Conservation (phyloP, 2,888 invertebrate genomes). For the Mesorhabditis sp. region DNA sequence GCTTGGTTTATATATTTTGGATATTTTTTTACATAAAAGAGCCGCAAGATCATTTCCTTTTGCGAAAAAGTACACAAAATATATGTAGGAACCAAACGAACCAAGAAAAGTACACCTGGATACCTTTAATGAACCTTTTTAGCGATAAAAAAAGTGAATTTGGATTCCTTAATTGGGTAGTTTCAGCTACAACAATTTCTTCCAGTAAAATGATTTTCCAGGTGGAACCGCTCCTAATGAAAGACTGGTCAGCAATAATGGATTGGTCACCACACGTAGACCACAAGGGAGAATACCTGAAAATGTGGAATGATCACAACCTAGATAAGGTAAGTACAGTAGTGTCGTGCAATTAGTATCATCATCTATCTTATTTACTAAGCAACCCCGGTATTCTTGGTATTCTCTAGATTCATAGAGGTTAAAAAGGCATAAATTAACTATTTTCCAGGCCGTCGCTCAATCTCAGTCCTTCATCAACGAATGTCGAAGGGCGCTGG, state of each 20-base stretch:
- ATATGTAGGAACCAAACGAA: neutral
- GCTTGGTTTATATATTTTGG: too few relatives aligned
- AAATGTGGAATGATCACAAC: slow-evolving; percentile 57
- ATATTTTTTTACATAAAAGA: too few relatives aligned
- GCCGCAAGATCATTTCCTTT: slow-evolving; percentile 1
- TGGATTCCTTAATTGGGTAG: too few relatives aligned
- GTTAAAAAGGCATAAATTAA: neutral
- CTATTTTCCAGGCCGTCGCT: slow-evolving; percentile 45
- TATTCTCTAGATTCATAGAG: too few relatives aligned
- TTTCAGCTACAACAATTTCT: too few relatives aligned
- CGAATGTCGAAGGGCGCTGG: slow-evolving; percentile 57
- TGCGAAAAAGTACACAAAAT: neutral
- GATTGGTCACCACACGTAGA: slow-evolving; percentile 57
- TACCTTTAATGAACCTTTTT: too few relatives aligned
- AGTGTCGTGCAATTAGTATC: too few relatives aligned
- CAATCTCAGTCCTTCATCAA: slow-evolving; percentile 58
- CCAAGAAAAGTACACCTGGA: too few relatives aligned
- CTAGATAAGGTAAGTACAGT: slow-evolving; percentile 44
- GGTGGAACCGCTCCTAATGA: slow-evolving; percentile 58
- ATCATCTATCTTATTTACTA: too few relatives aligned
- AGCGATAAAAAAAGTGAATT: too few relatives aligned
- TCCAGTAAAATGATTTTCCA: too few relatives aligned
- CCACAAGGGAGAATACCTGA: slow-evolving; percentile 58
- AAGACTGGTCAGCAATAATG: slow-evolving; percentile 58
- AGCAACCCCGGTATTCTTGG: too few relatives aligned